These are phyloP conservation scores for Aythya baeri DNA, from an alignment of 2,113 vertebrate species.

Conservation along the genomic window DNA sequence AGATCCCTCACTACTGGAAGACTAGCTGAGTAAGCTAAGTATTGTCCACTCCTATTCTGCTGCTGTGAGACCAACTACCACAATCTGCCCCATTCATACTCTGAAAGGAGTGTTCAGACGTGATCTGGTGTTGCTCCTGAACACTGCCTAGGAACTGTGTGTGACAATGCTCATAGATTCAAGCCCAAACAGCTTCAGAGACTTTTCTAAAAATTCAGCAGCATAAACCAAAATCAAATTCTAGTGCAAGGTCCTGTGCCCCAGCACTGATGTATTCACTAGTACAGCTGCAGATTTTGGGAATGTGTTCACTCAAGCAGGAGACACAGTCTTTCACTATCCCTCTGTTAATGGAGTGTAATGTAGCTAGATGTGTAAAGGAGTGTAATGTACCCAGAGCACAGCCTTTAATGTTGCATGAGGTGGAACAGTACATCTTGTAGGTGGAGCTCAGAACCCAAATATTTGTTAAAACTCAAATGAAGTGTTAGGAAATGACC, in stretches of 20 bases:
- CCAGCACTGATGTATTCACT: not conserved
- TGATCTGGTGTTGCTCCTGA: not conserved
- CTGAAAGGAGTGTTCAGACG: not conserved
- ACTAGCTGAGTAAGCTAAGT: not conserved
- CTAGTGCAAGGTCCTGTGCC: not conserved
- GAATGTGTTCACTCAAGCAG: not conserved
- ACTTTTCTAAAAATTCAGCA: not conserved
- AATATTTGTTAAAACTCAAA: not conserved
- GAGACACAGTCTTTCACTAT: not conserved
- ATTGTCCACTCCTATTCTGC: not conserved
- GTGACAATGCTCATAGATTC: not conserved
- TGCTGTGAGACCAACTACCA: not conserved
- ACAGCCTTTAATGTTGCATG: not conserved
- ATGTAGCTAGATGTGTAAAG: not conserved
- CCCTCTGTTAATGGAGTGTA: too few species aligned
- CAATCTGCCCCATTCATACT: not conserved
- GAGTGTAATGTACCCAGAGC: too few species aligned
- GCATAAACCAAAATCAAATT: not conserved
- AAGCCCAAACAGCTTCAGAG: not conserved
- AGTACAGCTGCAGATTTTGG: not conserved
- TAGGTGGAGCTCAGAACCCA: not conserved
- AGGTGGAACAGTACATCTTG: not conserved
- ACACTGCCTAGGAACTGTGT: not conserved
- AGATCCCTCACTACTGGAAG: not conserved
- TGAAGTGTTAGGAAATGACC: not conserved